Conservation (phyloP, 2,113 vertebrate species). For the Apodemus speciosus region DNA sequence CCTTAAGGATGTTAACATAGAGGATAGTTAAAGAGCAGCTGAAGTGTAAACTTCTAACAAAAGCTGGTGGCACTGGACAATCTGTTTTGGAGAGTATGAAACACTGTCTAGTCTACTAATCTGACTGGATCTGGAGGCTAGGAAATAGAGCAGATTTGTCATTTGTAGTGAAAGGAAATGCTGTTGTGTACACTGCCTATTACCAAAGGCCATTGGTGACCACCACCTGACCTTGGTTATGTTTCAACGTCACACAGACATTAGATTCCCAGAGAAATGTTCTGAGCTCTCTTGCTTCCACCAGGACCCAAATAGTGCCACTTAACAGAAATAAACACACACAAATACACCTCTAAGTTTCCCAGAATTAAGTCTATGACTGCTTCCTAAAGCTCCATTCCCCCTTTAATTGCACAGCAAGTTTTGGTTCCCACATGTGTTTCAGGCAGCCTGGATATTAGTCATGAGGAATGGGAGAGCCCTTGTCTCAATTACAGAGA, state of each 20-base stretch:
- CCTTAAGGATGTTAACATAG: not conserved
- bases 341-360: not conserved
- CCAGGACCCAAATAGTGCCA: constrained; percentile 18
- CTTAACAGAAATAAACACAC: not conserved
- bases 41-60: not conserved
- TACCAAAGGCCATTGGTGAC: not conserved
- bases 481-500: constrained; percentile 67
- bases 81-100: not conserved
- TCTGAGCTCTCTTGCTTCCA: not conserved
- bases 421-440: constrained; percentile 10
- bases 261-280: not conserved
- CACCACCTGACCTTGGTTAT: not conserved
- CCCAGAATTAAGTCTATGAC: not conserved
- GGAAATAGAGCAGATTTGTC: not conserved
- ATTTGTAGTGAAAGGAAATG: constrained; percentile 6
- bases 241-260: not conserved
- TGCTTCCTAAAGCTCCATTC: not conserved
- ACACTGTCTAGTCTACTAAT: not conserved
- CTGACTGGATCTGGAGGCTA: constrained; percentile 8
- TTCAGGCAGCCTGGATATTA: constrained; percentile 20
- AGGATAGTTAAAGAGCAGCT: not conserved
- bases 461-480: constrained; percentile 51
- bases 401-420: not conserved
- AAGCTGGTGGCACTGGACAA: not conserved
- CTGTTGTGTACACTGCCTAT: not conserved